A percentile compares a stretch with the other conserved stretches of the same genome.
These are phyloP conservation scores for Zosterops lateralis DNA, from an alignment of 2,113 vertebrate genomes.

Conservation along the genomic window DNA sequence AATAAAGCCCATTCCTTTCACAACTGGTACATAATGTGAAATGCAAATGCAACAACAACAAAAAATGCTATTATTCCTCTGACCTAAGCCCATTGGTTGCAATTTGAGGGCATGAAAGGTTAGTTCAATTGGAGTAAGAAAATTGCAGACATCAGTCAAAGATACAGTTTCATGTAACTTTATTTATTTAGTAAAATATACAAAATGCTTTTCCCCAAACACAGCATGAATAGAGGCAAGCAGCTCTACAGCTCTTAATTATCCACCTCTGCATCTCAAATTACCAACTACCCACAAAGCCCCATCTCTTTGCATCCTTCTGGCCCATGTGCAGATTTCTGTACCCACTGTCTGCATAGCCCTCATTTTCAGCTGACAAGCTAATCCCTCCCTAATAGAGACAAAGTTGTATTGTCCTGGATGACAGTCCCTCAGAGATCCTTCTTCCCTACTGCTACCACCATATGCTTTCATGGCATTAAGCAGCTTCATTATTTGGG, in stretches of 20 bases:
- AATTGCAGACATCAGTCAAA: not conserved
- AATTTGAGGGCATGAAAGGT: not conserved
- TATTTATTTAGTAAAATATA: not conserved
- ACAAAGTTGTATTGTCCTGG: not conserved
- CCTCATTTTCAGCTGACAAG: not conserved
- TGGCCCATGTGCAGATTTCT: not conserved
- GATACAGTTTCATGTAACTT: not conserved
- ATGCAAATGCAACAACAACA: not conserved
- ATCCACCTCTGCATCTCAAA: not conserved
- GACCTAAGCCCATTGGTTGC: not conserved
- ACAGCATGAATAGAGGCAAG: not conserved
- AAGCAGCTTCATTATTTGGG: not conserved
- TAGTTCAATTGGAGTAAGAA: not conserved
- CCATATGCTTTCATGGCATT: not conserved
- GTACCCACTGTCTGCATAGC: not conserved
- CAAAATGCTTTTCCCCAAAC: not conserved
- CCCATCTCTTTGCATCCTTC: accelerated
- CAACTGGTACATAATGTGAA: not conserved
- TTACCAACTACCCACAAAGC: not conserved
- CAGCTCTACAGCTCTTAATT: not conserved
- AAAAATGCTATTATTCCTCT: not conserved
- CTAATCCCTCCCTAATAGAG: not conserved
- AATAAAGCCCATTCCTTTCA: not conserved
- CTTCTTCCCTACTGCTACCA: not conserved
- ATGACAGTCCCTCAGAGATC: not conserved